Evolutionary conservation across 2,888 invertebrate species (phyloP), one percentile per base, ranked within the genome.

Genomic region (Cheiracanthium punctorium): DNA sequence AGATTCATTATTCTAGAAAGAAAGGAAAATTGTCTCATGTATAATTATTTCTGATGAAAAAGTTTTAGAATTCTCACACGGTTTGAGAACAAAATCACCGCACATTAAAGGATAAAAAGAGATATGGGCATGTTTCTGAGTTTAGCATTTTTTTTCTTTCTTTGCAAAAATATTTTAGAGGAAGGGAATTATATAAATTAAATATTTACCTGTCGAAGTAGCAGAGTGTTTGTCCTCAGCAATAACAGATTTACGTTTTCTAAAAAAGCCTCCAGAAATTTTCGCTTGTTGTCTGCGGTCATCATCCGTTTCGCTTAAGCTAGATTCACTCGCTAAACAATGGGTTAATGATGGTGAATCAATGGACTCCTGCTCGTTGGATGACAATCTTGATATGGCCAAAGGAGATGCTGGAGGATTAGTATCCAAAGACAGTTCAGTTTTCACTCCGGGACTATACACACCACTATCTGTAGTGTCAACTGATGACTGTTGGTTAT

Each of bases 231-330:
- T 80, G 20, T 80, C 74, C 33, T 80, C 75, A 2, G 65, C 10
- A 24, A 58, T 1, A 7, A 14, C 33, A 41, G 82, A 24, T 30
- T 89, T 89, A 89, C 94, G 92, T 90, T 94, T 93, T 90, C 93
- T 93, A 90, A 95, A 95, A 12, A 94, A 94, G 0, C 94, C 93
- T 7, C 94, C 94, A 89, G 94, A 94, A 72, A 94, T 91, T 12
- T 94, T 75, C 0, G n/a, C n/a, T 29, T 79, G 32, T 17, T 41
- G 32, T 20, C 30, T n/a, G n/a, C 32, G 94, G 90, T 94, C 94
- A 92, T 93, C 80, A 30, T 89, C 87, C 5, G 65, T 48, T 72
- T 85, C 87, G 32, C 87, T 84, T 24, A 67, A 74, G 52, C 76
- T 79, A n/a, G 87, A 84, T n/a, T 76, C 80, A 24, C 67, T 77